Conservation (phyloP, 2,888 invertebrate species). For the Lymantria monacha region DNA sequence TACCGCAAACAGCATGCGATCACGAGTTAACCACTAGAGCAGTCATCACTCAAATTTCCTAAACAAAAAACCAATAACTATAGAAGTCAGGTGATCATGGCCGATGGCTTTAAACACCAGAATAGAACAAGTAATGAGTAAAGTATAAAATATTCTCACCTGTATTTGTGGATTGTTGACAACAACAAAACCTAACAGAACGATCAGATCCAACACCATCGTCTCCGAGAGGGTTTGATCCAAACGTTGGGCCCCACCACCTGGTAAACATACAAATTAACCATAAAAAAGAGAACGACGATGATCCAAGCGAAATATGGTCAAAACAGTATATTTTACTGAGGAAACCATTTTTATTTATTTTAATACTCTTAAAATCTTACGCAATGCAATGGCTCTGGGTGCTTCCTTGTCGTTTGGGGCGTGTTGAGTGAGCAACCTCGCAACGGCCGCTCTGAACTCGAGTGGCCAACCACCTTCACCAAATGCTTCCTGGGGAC, state of each 20-base stretch:
- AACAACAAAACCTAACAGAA: slow-evolving; percentile 91
- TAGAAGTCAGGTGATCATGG: too few species aligned
- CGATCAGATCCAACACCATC: slow-evolving; percentile 90
- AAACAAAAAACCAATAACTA: too few species aligned
- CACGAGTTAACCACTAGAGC: too few species aligned
- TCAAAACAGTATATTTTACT: too few species aligned
- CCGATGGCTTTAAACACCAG: too few species aligned
- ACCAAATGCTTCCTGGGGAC: slow-evolving; percentile 86
- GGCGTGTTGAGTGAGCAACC: slow-evolving; percentile 87
- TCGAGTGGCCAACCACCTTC: slow-evolving; percentile 93
- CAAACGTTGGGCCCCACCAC: slow-evolving; percentile 48
- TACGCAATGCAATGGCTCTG: slow-evolving; percentile 71
- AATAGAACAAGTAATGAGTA: not conserved
- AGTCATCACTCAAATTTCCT: too few species aligned
- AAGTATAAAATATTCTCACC: slow-evolving; percentile 37
- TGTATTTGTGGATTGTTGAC: slow-evolving; percentile 84
- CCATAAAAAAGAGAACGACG: too few species aligned
- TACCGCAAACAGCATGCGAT: too few species aligned
- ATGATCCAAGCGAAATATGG: too few species aligned
- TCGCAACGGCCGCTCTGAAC: slow-evolving; percentile 92
- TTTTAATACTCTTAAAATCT: slow-evolving; percentile 35
- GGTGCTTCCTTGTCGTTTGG: slow-evolving; percentile 75
- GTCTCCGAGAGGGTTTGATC: slow-evolving; percentile 81
- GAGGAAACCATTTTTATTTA: too few species aligned
- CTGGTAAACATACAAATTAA: not conserved